These are phyloP conservation scores for Typhlichthys eigenmanni DNA, from an alignment of 2,797 vertebrate genomes.

Conservation along the genomic window DNA sequence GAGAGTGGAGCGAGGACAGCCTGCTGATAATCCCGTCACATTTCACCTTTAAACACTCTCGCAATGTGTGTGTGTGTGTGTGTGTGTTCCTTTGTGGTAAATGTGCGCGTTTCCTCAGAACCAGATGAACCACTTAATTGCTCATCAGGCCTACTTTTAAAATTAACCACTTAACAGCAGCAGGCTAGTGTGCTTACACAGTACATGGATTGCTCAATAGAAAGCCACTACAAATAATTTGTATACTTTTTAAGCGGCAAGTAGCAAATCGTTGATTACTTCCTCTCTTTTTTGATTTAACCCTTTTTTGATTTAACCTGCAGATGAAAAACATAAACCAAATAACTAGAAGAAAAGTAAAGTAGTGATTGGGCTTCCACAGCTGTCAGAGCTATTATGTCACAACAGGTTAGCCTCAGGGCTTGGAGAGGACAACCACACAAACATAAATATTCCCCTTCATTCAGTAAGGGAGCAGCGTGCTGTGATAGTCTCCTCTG, in stretches of 20 bases:
- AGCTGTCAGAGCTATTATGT: conserved; percentile 71
- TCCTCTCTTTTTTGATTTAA: neutral
- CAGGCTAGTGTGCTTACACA: neutral
- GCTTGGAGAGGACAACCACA: conserved; percentile 57
- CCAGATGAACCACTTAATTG: conserved; percentile 8
- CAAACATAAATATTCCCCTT: conserved; percentile 47
- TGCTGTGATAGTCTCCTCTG: neutral
- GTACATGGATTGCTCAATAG: neutral
- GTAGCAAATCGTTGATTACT: neutral
- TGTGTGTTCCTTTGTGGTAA: conserved; percentile 1
- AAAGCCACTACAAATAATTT: neutral
- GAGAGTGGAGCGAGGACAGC: conserved; percentile 31
- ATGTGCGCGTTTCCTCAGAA: neutral
- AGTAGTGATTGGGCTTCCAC: conserved; percentile 50
- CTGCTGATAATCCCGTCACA: conserved; percentile 60
- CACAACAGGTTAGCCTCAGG: conserved; percentile 48
- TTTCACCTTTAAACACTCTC: conserved; percentile 28
- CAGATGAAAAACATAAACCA: conserved; percentile 26
- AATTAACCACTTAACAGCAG: conserved; percentile 1
- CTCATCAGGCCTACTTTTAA: neutral
- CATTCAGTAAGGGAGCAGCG: conserved; percentile 41
- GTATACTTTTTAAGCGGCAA: conserved; percentile 1
- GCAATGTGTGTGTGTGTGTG: conserved; percentile 13
- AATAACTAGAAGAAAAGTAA: conserved; percentile 39
- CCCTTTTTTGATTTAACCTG: neutral